Percentiles rank a stretch among this genome's conserved stretches.
phyloP scores from a whole-genome alignment of 2,888 invertebrate species.

The Drosophila suboccidentalis region DNA sequence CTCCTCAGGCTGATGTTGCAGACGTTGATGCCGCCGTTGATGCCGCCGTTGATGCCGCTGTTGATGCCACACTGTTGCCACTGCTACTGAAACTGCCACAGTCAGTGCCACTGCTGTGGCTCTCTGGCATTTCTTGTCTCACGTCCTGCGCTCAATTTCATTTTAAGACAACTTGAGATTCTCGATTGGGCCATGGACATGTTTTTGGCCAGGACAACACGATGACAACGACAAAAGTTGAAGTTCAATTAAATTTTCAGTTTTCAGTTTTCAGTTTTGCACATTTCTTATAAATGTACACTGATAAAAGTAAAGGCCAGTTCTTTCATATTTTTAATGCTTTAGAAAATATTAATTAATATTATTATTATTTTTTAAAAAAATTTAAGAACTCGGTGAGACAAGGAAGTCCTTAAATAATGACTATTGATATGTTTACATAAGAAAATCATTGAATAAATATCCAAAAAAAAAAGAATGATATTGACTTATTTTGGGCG shows the following conservation, averaged over 20 bases:
- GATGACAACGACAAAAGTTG: constrained; percentile 49
- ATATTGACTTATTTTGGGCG: too few relatives aligned
- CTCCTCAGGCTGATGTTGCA: constrained; percentile 36
- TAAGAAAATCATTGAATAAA: too few relatives aligned
- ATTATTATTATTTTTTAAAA: neutral
- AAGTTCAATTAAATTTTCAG: constrained; percentile 74
- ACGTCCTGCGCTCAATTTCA: constrained; percentile 58
- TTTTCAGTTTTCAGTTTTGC: constrained; percentile 40
- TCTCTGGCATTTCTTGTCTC: constrained; percentile 15
- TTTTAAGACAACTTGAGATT: constrained; percentile 57
- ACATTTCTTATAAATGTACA: constrained; percentile 7
- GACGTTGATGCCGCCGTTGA: constrained; percentile 40
- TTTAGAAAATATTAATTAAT: too few relatives aligned
- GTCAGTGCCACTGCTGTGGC: neutral
- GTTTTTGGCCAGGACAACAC: constrained; percentile 36
- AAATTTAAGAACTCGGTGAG: too few relatives aligned
- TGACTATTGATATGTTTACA: too few relatives aligned
- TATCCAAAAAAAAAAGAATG: too few relatives aligned
- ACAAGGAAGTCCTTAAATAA: too few relatives aligned
- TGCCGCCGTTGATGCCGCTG: constrained; percentile 40
- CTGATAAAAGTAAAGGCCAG: neutral
- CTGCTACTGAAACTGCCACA: neutral
- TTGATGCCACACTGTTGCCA: constrained; percentile 18
- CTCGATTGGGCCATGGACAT: constrained; percentile 48
- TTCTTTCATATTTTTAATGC: neutral